phyloP scores from a whole-genome alignment of 2,888 invertebrate genomes.

The Cheilosia impressa region DNA sequence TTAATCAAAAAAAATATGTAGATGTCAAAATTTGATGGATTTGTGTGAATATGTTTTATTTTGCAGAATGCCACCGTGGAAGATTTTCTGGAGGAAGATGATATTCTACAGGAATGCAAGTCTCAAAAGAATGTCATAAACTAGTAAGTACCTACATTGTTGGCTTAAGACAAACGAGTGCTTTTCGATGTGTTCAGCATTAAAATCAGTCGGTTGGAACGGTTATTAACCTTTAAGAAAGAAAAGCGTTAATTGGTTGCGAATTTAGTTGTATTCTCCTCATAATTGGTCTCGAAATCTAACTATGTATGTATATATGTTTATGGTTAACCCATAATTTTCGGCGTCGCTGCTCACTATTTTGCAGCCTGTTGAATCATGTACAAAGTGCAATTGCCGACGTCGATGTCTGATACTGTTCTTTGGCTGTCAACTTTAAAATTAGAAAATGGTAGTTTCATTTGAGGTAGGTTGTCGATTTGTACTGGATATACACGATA shows the following conservation, averaged over 20 bases:
- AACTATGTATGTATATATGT: background rate
- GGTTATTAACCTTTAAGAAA: conserved; percentile 1
- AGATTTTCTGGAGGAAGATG: conserved; percentile 96
- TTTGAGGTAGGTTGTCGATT: no score
- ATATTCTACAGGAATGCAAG: conserved; percentile 97
- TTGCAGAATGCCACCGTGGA: conserved; percentile 94
- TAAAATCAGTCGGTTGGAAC: background rate
- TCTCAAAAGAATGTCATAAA: conserved; percentile 95
- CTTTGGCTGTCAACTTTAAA: no score
- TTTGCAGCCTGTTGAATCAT: no score
- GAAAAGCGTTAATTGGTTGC: background rate
- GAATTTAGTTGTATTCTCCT: background rate
- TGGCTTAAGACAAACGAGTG: background rate
- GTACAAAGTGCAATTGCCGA: no score
- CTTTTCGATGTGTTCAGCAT: background rate
- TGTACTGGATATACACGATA: no score
- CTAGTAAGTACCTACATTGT: conserved; percentile 91
- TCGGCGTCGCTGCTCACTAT: no score
- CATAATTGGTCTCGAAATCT: no score
- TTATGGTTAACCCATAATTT: background rate
- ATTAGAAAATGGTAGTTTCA: no score
- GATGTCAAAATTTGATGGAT: conserved; percentile 18
- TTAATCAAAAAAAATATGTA: conserved; percentile 14
- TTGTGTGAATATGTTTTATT: conserved; percentile 28
- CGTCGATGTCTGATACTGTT: no score